Base-by-base conservation (phyloP, 2,113 vertebrate genomes). In the Mionectes macconnelli region DNA sequence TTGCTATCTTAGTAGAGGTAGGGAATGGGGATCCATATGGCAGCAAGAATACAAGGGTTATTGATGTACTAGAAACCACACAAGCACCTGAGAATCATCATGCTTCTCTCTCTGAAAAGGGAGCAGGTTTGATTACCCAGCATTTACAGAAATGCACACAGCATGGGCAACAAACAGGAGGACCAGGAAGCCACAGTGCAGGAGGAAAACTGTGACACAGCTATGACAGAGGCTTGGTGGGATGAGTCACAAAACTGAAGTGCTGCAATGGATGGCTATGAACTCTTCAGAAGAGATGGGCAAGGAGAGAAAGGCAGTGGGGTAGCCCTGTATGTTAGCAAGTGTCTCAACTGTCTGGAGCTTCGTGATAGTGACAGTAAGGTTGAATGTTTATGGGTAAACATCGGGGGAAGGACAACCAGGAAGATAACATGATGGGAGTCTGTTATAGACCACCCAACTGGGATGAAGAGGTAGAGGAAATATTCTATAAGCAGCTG, bases 71-170 rank as follows among this genome's bases (percentile, higher is more conserved):
- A 66, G 44, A 79, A 79, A 57, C 9, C 33, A 73, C 16, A 39
- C 10, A 50, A 72, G 12, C 7, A 9, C 21, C 1, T 1, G 20
- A 19, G 9, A 45, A 52, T 1, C 9, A 12, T 35, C 28, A 10
- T 19, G 12, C 6, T 78, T 72, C 33, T 72, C 16, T 6, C 9
- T n/a, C 66, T 45, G 39, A n/a, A 72, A 84, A 44, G 37, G 22
- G 13, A 57, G 19, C 28, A n/a, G 42, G 19, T n/a, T 13, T 42
- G 40, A 22, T 31, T 42, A 56, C 10, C 10, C 27, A 78, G 1
- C 50, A 64, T 64, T 33, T 64, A 37, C 42, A 30, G 12, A 33
- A 39, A 57, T 21, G 50, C 23, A 50, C 27, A 42, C 10, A n/a
- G 57, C 8, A n/a, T 18, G 33, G 40, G 37, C 50, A 84, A 52